phyloP scores from a whole-genome alignment of 2,888 invertebrate genomes.

The Andrena haemorrhoa region DNA sequence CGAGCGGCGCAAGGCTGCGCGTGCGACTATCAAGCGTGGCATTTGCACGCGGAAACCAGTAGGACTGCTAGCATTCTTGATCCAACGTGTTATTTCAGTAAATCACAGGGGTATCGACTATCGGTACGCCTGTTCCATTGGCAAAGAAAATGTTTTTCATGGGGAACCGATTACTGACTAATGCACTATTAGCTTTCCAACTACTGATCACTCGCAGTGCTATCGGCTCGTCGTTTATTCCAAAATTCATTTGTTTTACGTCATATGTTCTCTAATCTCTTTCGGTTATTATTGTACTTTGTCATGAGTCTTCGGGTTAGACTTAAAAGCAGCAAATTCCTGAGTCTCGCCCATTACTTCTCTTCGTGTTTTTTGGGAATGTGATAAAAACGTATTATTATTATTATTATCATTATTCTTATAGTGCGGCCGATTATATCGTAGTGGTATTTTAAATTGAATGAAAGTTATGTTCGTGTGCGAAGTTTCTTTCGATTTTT shows the following conservation, averaged over 20 bases:
- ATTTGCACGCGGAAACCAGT: conserved; percentile 40
- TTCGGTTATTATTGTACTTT: too few relatives aligned
- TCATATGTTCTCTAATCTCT: too few relatives aligned
- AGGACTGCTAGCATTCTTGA: conserved; percentile 29
- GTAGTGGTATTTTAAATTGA: too few relatives aligned
- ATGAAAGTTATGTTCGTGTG: too few relatives aligned
- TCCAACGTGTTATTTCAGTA: conserved; percentile 44
- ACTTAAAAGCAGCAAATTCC: too few relatives aligned
- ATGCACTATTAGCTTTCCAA: neutral
- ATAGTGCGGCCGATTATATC: too few relatives aligned
- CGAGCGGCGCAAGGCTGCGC: conserved; percentile 38
- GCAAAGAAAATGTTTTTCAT: conserved; percentile 35
- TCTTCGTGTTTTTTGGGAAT: too few relatives aligned
- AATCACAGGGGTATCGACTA: conserved; percentile 39
- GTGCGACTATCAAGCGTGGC: conserved; percentile 38
- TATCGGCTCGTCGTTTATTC: neutral
- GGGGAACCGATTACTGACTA: neutral
- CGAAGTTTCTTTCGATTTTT: neutral
- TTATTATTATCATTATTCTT: too few relatives aligned
- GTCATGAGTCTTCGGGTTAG: too few relatives aligned
- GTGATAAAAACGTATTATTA: too few relatives aligned
- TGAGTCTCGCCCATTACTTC: too few relatives aligned
- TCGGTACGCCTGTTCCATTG: conserved; percentile 15
- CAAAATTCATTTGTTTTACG: too few relatives aligned
- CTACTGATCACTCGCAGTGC: neutral